These are phyloP conservation scores for Triplophysa bombifrons DNA, from an alignment of 2,797 vertebrate species.

Conservation along the genomic window DNA sequence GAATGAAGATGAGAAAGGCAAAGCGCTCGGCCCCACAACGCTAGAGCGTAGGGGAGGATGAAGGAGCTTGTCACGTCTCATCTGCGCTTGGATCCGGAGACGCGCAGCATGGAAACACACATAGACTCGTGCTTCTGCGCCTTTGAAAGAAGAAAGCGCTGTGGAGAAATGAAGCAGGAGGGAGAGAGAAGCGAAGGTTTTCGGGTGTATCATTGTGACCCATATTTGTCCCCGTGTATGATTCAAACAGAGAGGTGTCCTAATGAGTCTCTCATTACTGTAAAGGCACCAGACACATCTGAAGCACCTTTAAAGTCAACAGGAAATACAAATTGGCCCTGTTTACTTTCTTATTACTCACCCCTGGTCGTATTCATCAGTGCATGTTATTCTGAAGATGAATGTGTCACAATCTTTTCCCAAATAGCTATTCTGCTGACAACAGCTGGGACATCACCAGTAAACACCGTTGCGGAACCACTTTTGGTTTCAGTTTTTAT, in stretches of 20 bases:
- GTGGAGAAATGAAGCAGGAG: constrained; percentile 45
- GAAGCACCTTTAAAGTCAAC: constrained; percentile 41
- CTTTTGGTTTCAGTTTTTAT: too few relatives aligned
- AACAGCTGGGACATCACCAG: too few relatives aligned
- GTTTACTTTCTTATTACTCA: background rate
- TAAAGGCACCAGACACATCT: constrained; percentile 11
- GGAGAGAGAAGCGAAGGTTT: constrained; percentile 47
- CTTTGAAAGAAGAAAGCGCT: constrained; percentile 55
- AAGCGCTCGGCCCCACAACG: constrained; percentile 60
- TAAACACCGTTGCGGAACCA: too few relatives aligned
- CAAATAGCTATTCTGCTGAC: too few relatives aligned
- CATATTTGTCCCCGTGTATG: constrained; percentile 52
- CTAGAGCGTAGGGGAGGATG: constrained; percentile 79
- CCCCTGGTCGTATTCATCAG: background rate
- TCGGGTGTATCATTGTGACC: constrained; percentile 51
- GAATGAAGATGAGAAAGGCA: constrained; percentile 55
- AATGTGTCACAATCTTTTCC: too few relatives aligned
- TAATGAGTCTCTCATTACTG: constrained; percentile 37
- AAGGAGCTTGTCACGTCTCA: constrained; percentile 79
- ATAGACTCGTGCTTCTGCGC: constrained; percentile 46
- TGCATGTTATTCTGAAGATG: too few relatives aligned
- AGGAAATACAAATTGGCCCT: background rate
- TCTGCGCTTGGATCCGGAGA: constrained; percentile 57
- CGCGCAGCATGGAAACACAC: constrained; percentile 49
- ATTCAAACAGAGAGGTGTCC: constrained; percentile 38